Evolutionary conservation across 2,113 vertebrate species (phyloP).

Genomic region (Oncorhynchus gorbuscha): DNA sequence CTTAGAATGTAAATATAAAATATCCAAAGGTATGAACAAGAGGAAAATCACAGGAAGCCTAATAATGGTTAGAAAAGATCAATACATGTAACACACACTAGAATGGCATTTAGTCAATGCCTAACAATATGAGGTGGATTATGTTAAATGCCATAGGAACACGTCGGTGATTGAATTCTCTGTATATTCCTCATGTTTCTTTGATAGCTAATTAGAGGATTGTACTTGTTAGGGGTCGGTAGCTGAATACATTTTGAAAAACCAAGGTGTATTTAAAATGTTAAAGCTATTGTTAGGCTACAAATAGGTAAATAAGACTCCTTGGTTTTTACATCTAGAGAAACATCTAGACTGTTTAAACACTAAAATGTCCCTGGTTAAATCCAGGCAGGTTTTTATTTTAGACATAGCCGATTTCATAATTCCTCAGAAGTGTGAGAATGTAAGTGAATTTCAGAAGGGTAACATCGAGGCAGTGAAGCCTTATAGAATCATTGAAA

Average conservation of each 20-base stretch:
- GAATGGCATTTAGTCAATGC: constrained; percentile 64
- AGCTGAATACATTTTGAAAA: constrained; percentile 48
- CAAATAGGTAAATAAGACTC: no score
- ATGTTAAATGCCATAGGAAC: constrained; percentile 65
- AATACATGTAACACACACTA: constrained; percentile 28
- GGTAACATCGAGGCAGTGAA: constrained; percentile 10
- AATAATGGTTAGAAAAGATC: constrained; percentile 57
- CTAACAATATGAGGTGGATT: constrained; percentile 55
- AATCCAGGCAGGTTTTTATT: no score
- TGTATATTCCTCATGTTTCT: constrained; percentile 49
- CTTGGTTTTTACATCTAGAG: no score
- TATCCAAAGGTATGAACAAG: constrained; percentile 40
- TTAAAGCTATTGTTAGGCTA: no score
- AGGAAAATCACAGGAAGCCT: constrained; percentile 51
- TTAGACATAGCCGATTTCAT: no score
- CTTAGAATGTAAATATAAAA: constrained; percentile 34
- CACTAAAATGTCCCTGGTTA: no score
- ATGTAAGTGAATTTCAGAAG: no score
- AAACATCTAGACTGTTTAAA: no score
- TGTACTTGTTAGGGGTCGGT: constrained; percentile 39
- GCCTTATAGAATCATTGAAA: background rate
- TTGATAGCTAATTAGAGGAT: constrained; percentile 63
- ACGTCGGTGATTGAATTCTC: constrained; percentile 58
- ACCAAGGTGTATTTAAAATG: background rate
- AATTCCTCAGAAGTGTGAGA: no score